Percentiles rank a stretch among this genome's conserved stretches.
Conservation (phyloP, 2,113 vertebrate species). For the Sitta europaea region DNA sequence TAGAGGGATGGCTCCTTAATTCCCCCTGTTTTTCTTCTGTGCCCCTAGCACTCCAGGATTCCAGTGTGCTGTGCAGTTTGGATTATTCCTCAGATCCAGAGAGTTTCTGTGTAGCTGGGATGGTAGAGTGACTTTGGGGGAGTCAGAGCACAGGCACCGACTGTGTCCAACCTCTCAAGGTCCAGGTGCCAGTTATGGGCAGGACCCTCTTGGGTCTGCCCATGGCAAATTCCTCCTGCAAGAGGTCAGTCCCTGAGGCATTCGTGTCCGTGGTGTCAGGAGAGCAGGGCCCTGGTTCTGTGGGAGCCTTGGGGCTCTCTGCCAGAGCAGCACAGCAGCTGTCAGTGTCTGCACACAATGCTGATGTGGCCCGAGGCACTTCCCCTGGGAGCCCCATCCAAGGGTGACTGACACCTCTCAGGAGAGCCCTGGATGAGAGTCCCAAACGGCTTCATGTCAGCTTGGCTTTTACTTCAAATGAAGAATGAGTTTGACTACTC, state of each 20-base stretch:
- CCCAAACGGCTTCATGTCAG: neutral
- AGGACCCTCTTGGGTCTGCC: neutral
- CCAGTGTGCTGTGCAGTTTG: neutral
- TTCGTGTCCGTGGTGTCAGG: accelerated
- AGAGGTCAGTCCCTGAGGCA: neutral
- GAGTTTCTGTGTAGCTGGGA: neutral
- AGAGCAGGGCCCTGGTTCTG: neutral
- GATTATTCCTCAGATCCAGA: neutral
- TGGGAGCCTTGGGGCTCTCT: neutral
- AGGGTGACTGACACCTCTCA: neutral
- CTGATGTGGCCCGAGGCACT: neutral
- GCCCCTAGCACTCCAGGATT: neutral
- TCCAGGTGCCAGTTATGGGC: neutral
- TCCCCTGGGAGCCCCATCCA: neutral
- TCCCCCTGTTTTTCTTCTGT: neutral
- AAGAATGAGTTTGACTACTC: neutral
- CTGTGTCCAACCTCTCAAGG: neutral
- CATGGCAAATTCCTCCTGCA: neutral
- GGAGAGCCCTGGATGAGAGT: neutral
- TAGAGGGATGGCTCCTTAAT: neutral
- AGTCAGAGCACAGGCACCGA: neutral
- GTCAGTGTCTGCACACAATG: neutral
- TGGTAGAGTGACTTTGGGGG: accelerated
- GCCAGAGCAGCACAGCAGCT: neutral
- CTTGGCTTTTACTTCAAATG: neutral